These are phyloP conservation scores for Cladorhizidae sp. DNA, from an alignment of 37 sponge, comb jelly and placozoan genomes.

Conservation along the genomic window DNA sequence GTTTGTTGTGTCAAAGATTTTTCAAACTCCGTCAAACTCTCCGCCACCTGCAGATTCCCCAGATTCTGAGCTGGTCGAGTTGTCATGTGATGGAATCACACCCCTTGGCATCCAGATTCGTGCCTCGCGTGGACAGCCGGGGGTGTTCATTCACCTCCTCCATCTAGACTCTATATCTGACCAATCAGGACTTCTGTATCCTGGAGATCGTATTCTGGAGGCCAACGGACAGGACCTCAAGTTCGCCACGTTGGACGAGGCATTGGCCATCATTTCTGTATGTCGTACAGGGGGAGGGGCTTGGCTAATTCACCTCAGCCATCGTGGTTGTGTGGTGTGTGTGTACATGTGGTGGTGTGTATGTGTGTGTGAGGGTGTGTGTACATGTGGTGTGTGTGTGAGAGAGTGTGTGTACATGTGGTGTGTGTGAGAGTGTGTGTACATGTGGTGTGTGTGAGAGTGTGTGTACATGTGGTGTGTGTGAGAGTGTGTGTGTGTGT, in stretches of 20 bases:
- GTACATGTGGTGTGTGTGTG: neutral
- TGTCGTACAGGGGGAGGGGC: neutral
- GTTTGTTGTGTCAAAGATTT: neutral
- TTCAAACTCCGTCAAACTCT: neutral
- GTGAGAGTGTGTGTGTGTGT: too few species aligned
- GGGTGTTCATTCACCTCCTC: slow-evolving; percentile 71
- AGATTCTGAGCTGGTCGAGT: slow-evolving; percentile 32
- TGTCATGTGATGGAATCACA: slow-evolving; percentile 3
- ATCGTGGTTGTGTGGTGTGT: neutral
- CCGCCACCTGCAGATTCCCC: neutral
- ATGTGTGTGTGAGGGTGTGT: neutral
- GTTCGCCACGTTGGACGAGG: slow-evolving; percentile 69
- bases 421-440: neutral
- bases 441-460: too few species aligned
- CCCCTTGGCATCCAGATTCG: slow-evolving; percentile 60
- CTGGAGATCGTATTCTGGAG: slow-evolving; percentile 79
- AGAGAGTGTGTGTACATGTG: neutral
- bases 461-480: too few species aligned
- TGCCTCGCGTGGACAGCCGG: slow-evolving; percentile 40
- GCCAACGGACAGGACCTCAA: slow-evolving; percentile 69
- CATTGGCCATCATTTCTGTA: slow-evolving; percentile 50
- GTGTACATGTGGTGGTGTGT: neutral
- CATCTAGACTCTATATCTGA: slow-evolving; percentile 48
- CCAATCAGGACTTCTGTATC: slow-evolving; percentile 28
- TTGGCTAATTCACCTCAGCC: too few species aligned